Evolutionary conservation across 2,888 invertebrate genomes (phyloP).

Genomic region (Hirtodrosophila confusa): DNA sequence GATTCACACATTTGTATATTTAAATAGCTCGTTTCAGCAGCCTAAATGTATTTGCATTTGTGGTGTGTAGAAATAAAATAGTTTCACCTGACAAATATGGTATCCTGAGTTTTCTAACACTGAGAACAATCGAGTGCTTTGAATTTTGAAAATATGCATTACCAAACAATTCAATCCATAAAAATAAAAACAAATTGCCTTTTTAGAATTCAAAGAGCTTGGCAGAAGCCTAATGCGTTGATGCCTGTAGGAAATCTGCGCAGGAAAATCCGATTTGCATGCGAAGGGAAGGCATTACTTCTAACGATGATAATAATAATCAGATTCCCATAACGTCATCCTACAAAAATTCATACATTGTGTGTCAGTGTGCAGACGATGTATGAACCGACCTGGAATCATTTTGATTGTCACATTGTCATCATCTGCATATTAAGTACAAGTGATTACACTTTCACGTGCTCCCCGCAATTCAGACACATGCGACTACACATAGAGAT

Average conservation of each 20-base stretch:
- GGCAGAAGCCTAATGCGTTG: conserved; percentile 59
- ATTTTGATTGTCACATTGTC: conserved; percentile 79
- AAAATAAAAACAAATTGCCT: conserved; percentile 69
- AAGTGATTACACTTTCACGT: conserved; percentile 73
- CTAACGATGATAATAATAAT: conserved; percentile 78
- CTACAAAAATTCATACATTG: conserved; percentile 8
- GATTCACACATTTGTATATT: too few species aligned
- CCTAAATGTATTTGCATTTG: too few species aligned
- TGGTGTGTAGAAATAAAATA: too few species aligned
- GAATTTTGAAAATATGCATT: conserved; percentile 5
- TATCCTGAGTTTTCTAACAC: not conserved
- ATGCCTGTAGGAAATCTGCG: conserved; percentile 60
- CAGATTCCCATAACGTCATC: conserved; percentile 68
- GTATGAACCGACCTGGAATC: conserved; percentile 69
- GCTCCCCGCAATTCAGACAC: conserved; percentile 14
- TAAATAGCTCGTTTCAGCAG: too few species aligned
- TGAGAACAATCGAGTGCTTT: not conserved
- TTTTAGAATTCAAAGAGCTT: conserved; percentile 67
- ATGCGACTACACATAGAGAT: conserved; percentile 21
- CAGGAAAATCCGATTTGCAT: conserved; percentile 55
- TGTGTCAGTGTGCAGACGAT: conserved; percentile 19
- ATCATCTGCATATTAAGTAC: conserved; percentile 78
- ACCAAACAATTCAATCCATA: conserved; percentile 31
- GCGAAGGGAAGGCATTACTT: conserved; percentile 46
- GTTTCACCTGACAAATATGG: not conserved